Conservation (phyloP, 1,140 invertebrate genomes). For the Cotesia vestalis region DNA sequence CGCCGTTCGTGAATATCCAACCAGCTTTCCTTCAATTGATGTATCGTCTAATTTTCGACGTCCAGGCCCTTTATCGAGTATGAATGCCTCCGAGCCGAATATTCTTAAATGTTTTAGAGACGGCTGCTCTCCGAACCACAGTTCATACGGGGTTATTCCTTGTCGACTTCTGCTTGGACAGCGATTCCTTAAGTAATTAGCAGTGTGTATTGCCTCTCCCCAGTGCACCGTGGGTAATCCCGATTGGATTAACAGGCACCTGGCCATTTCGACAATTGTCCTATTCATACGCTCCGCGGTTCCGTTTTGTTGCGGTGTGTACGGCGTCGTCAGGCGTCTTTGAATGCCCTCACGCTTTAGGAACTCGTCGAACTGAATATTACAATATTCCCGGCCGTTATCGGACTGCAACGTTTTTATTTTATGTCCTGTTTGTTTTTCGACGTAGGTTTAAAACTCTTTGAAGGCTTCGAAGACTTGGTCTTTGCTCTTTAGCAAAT, state of each 20-base stretch:
- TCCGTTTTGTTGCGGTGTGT: too few species aligned
- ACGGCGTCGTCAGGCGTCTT: too few species aligned
- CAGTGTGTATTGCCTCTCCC: constrained; percentile 40
- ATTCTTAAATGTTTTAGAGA: constrained; percentile 47
- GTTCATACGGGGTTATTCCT: constrained; percentile 51
- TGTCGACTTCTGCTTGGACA: constrained; percentile 29
- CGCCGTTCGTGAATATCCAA: not conserved
- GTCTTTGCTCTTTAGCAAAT: too few species aligned
- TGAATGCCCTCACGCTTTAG: too few species aligned
- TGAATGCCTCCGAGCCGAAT: constrained; percentile 38
- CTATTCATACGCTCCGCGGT: constrained; percentile 17
- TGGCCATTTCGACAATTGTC: constrained; percentile 28
- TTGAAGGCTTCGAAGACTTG: too few species aligned
- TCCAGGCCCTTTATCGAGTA: constrained; percentile 30
- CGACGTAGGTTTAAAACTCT: too few species aligned
- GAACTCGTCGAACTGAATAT: too few species aligned
- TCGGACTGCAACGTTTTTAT: too few species aligned
- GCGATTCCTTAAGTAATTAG: constrained; percentile 43
- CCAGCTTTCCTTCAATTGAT: not conserved
- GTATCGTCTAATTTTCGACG: not conserved
- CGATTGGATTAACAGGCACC: constrained; percentile 12
- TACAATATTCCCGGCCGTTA: too few species aligned
- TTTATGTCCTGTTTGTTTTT: too few species aligned
- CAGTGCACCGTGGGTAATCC: constrained; percentile 42
- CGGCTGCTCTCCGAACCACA: constrained; percentile 46